Evolutionary conservation across 2,113 vertebrate genomes (phyloP).

Genomic region (Nesospiza acunhae): DNA sequence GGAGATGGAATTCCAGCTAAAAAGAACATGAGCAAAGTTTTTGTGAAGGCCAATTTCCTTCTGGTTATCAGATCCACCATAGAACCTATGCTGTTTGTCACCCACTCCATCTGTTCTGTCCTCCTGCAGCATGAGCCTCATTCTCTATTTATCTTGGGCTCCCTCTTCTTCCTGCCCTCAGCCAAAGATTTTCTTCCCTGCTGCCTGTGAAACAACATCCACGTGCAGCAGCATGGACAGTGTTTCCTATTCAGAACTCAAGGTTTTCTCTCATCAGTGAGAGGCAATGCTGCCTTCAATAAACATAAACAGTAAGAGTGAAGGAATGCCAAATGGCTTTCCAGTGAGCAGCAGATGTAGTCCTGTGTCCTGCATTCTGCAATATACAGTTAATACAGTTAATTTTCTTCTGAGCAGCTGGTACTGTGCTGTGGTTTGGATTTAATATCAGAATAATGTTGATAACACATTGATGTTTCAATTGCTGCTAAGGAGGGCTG

Average conservation of each 20-base stretch:
- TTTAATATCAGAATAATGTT: background rate
- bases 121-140: background rate
- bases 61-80: background rate
- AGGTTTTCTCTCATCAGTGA: background rate
- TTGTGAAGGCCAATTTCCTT: background rate
- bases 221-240: background rate
- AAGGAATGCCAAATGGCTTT: background rate
- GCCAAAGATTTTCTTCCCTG: background rate
- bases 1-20: slow-evolving; percentile 93
- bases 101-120: background rate
- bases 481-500: background rate
- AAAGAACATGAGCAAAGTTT: background rate
- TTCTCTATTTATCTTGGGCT: background rate
- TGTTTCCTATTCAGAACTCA: background rate
- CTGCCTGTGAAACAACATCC: background rate
- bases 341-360: background rate
- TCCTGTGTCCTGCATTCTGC: background rate
- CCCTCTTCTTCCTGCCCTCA: background rate
- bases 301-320: background rate
- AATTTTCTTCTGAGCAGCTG: background rate
- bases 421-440: background rate
- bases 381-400: background rate
- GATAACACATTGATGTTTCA: background rate
- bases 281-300: background rate
- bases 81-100: background rate